Percentiles rank a stretch among this genome's conserved stretches.
Evolutionary conservation across 2,888 invertebrate genomes (phyloP).

Genomic region (Synanthedon vespiformis): DNA sequence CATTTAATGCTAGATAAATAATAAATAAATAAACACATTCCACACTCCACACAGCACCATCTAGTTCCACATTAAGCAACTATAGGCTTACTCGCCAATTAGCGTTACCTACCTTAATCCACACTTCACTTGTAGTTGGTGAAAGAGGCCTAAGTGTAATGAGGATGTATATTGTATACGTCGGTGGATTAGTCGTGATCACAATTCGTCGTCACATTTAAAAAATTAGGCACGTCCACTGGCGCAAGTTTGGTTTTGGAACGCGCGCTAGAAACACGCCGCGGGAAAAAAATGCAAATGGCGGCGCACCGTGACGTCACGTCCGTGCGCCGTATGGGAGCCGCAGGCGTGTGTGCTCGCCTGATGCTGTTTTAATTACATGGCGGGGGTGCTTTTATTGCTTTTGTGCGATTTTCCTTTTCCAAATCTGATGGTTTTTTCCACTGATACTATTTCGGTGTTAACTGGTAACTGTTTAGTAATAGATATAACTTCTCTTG

Average conservation of each 20-base stretch:
- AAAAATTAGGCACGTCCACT: not conserved
- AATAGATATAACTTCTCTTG: not conserved
- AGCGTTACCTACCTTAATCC: no score
- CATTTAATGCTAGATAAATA: no score
- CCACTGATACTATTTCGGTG: not conserved
- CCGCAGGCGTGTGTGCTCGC: conserved; percentile 17
- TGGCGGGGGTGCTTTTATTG: conserved; percentile 29
- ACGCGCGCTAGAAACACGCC: conserved; percentile 17
- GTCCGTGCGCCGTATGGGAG: conserved; percentile 25
- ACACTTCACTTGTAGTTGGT: no score
- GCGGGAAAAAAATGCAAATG: conserved; percentile 50
- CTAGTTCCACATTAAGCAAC: no score
- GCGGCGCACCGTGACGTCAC: conserved; percentile 45
- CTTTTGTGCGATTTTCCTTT: conserved; percentile 5
- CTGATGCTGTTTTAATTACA: conserved; percentile 45
- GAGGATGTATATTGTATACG: no score
- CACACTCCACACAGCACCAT: no score
- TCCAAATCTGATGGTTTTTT: not conserved
- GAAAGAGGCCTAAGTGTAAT: no score
- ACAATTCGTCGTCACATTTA: not conserved
- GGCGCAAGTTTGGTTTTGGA: not conserved
- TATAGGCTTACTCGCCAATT: no score
- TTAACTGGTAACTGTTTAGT: not conserved
- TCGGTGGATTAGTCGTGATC: no score
- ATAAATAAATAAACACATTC: no score